These are phyloP conservation scores for Calypte anna DNA, from an alignment of 2,113 vertebrate genomes.

Conservation along the genomic window DNA sequence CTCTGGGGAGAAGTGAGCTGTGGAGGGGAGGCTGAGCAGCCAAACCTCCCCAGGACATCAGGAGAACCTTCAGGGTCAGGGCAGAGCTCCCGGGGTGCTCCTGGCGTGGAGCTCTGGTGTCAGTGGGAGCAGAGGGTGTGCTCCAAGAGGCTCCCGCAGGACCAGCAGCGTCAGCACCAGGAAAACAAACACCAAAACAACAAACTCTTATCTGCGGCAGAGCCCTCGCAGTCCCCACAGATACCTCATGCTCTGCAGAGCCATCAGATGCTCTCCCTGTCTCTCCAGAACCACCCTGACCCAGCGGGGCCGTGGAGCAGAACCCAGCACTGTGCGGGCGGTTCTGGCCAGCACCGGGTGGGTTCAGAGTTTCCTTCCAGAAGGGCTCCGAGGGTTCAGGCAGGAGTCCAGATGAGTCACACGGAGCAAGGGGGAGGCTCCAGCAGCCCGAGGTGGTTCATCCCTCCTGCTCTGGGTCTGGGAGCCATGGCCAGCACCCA, in stretches of 20 bases:
- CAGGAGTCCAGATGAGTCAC: conserved; percentile 39
- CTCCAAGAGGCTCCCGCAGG: conserved; percentile 35
- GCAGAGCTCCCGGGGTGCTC: not conserved
- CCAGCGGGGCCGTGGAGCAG: too few species aligned
- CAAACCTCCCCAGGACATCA: rapidly evolving
- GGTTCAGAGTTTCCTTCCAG: conserved; percentile 46
- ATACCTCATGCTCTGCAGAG: conserved; percentile 5
- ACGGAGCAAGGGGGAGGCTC: not conserved
- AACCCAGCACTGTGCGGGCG: too few species aligned
- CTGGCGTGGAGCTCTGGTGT: not conserved
- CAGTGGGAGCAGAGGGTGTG: conserved; percentile 3
- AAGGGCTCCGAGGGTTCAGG: not conserved
- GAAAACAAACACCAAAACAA: conserved; percentile 59
- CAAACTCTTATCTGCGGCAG: conserved; percentile 20
- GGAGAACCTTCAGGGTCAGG: too few species aligned
- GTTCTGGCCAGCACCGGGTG: too few species aligned
- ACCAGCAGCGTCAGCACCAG: not conserved
- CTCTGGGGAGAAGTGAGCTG: not conserved
- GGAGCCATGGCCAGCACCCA: rapidly evolving
- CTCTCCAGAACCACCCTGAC: too few species aligned
- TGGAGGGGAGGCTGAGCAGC: not conserved
- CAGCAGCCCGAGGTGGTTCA: rapidly evolving
- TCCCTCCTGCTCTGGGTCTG: not conserved
- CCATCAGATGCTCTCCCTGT: not conserved
- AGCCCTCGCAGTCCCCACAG: conserved; percentile 25